Percentiles rank a stretch among this genome's conserved stretches.
Conservation (phyloP, 2,113 vertebrate genomes). For the Oreochromis niloticus region DNA sequence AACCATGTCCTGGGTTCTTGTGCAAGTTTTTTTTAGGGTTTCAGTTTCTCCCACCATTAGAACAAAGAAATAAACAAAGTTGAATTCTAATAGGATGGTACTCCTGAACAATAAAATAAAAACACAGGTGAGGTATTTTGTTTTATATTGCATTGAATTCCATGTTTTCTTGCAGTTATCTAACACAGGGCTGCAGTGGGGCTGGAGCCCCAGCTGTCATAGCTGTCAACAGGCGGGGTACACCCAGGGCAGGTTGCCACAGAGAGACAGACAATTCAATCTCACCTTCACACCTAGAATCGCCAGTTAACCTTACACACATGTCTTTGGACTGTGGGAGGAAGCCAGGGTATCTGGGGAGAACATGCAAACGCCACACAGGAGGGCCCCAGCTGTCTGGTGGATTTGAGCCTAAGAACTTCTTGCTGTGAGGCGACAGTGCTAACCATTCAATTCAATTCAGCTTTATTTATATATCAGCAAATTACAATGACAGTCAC, state of each 20-base stretch:
- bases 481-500: not conserved
- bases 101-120: not conserved
- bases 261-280: not conserved
- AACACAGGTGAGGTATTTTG: not conserved
- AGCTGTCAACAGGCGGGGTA: not conserved
- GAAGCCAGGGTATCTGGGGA: not conserved
- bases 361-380: not conserved
- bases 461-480: not conserved
- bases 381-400: not conserved
- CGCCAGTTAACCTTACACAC: not conserved
- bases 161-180: not conserved
- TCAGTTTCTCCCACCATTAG: accelerated
- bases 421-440: accelerated
- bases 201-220: not conserved
- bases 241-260: not conserved
- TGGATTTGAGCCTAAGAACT: not conserved
- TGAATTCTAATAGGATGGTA: not conserved
- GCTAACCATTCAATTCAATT: not conserved
- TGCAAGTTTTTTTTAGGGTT: not conserved
- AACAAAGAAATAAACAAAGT: not conserved
- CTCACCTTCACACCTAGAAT: not conserved
- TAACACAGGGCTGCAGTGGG: not conserved
- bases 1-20: not conserved
- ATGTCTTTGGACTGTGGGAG: not conserved
- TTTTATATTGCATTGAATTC: not conserved